phyloP scores from a whole-genome alignment of 2,888 invertebrate species.

The Aporophyla lueneburgensis region DNA sequence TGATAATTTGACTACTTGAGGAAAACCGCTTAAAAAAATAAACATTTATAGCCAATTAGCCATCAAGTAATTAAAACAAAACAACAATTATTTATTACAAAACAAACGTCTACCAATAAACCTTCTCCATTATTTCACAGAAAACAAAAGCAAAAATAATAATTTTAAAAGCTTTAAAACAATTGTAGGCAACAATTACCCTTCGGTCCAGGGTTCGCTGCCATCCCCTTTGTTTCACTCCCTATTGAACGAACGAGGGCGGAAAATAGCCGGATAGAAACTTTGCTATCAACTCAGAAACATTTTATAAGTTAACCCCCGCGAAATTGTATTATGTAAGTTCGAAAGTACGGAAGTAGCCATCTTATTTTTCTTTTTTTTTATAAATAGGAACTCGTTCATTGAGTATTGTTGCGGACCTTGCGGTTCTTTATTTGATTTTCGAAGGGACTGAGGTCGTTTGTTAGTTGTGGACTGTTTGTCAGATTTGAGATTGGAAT shows the following conservation, averaged over 20 bases:
- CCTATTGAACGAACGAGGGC: conserved; percentile 62
- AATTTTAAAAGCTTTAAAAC: conserved; percentile 69
- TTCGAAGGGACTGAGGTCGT: conserved; percentile 21
- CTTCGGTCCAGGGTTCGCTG: conserved; percentile 57
- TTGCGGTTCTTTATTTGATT: conserved; percentile 40
- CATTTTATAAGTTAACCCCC: conserved; percentile 66
- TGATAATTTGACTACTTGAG: too few species aligned
- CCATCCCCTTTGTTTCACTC: conserved; percentile 60
- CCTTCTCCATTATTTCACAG: conserved; percentile 44
- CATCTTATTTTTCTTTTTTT: conserved; percentile 57
- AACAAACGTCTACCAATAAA: conserved; percentile 39
- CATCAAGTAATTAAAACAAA: conserved; percentile 6
- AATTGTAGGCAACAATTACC: conserved; percentile 67
- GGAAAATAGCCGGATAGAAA: conserved; percentile 66
- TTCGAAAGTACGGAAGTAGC: conserved; percentile 58
- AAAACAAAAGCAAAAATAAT: conserved; percentile 67
- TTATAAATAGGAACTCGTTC: conserved; percentile 47
- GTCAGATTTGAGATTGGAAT: conserved; percentile 28
- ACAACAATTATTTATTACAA: conserved; percentile 31
- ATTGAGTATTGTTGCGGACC: conserved; percentile 43
- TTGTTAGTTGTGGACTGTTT: conserved; percentile 14
- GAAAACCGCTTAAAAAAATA: not conserved
- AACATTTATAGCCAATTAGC: not conserved
- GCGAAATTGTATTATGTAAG: conserved; percentile 64
- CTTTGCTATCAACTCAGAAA: conserved; percentile 64